Evolutionary conservation across 2,797 vertebrate species (phyloP).

Genomic region (Cacajao melanocephalus): DNA sequence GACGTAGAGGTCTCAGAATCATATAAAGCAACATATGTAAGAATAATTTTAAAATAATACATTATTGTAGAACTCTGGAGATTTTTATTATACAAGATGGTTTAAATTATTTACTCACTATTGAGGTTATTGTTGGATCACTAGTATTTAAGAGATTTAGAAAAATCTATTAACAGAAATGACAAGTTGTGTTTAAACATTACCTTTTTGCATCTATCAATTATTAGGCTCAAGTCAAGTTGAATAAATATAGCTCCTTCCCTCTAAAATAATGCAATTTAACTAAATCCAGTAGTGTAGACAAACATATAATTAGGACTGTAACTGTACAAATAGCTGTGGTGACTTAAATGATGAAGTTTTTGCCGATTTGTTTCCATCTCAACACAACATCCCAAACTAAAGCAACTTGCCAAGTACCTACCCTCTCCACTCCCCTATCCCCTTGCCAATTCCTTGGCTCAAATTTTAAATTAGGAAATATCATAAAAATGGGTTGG

Average conservation of each 20-base stretch:
- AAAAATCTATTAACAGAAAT: not conserved
- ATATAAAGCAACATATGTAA: not conserved
- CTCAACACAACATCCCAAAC: not conserved
- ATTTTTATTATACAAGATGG: not conserved
- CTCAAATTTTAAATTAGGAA: not conserved
- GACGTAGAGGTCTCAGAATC: not conserved
- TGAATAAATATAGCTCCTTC: not conserved
- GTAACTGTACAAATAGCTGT: not conserved
- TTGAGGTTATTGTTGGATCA: not conserved
- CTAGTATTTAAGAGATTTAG: not conserved
- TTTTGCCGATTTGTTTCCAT: not conserved
- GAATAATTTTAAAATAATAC: slow-evolving; percentile 14
- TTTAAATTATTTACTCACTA: not conserved
- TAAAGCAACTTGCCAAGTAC: not conserved
- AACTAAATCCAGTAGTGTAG: not conserved
- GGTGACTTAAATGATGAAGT: not conserved
- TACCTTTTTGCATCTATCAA: not conserved
- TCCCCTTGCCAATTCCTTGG: not conserved
- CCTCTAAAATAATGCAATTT: not conserved
- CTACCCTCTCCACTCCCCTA: not conserved
- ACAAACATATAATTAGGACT: not conserved
- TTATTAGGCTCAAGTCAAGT: not conserved
- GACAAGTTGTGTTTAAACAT: not conserved
- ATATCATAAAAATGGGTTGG: not conserved
- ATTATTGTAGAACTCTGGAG: not conserved